A percentile compares a stretch with the other conserved stretches of the same genome.
Evolutionary conservation across 2,113 vertebrate genomes (phyloP).

Genomic region (Dolichallabes microphthalmus): DNA sequence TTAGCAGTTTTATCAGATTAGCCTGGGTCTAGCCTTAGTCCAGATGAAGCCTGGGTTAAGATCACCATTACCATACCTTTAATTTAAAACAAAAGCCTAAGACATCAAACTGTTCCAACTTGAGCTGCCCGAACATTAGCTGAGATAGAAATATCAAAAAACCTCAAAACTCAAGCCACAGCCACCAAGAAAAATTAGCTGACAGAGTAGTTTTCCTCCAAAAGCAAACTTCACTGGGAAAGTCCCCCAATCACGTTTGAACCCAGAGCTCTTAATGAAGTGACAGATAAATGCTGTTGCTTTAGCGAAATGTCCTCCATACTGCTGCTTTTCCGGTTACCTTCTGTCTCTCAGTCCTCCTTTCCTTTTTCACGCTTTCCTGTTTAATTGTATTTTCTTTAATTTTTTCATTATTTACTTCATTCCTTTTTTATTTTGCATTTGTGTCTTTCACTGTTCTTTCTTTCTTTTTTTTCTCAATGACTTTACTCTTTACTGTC

Average conservation of each 20-base stretch:
- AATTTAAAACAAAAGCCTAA: background rate
- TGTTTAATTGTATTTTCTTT: background rate
- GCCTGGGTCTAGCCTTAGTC: background rate
- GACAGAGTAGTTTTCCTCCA: slow-evolving; percentile 64
- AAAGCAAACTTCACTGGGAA: slow-evolving; percentile 54
- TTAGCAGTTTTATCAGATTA: background rate
- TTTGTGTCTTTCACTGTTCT: slow-evolving; percentile 9
- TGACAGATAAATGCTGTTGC: slow-evolving; percentile 23
- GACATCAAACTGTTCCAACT: background rate
- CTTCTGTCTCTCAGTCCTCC: background rate
- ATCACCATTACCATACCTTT: background rate
- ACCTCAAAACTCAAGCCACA: slow-evolving; percentile 48
- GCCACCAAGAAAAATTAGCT: slow-evolving; percentile 54
- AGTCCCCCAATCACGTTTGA: slow-evolving; percentile 40
- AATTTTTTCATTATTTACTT: background rate
- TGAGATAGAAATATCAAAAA: slow-evolving; percentile 2
- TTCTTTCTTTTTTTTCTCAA: slow-evolving; percentile 46
- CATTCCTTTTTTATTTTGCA: background rate
- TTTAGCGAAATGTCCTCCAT: background rate
- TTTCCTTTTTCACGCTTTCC: background rate
- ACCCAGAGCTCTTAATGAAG: slow-evolving; percentile 32
- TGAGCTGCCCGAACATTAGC: background rate
- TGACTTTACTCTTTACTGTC: slow-evolving; percentile 55
- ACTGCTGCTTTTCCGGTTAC: background rate
- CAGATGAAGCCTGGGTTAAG: background rate